Base-by-base conservation (phyloP, 2,113 vertebrate genomes). In the Puffinus mauretanicus region DNA sequence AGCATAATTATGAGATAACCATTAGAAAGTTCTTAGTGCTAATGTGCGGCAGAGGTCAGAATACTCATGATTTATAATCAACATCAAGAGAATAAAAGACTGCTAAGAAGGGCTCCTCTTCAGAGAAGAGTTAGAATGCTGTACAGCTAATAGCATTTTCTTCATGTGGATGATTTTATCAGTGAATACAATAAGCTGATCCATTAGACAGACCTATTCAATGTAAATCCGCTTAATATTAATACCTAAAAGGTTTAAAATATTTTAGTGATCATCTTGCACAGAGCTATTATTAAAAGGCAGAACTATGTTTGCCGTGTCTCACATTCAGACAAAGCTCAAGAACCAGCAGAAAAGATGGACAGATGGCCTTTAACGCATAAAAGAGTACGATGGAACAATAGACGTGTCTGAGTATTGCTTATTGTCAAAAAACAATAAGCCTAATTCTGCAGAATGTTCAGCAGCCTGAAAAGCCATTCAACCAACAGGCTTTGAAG, bases 201-300 rank as follows among this genome's bases (percentile, higher is more conserved):
- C 73, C 61, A 93, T 94, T 88, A 93, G 62, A 77, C 67, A 93
- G 87, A 95, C 38, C 46, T 92, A 65, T 93, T 97, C 93, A 95
- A 38, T 85, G 52, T 87, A 93, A 93, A 96, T 95, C 93, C 91
- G 92, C 82, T 95, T 90, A 94, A 92, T 88, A 84, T 79, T 86
- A 94, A 82, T 64, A 75, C 34, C 70, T 85, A 36, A 95, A 95
- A 73, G 61, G 38, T 75, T 96, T 93, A 87, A 95, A 95, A 38
- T 10, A 16, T 51, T 91, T 87, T 17, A 72, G 73, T 55, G 57
- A 79, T 95, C 72, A 24, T 64, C 47, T 89, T 79, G 34, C 49
- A 52, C 14, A 75, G 47, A 58, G 24, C 22, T 82, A 6, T 75
- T 88, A n/a, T 70, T 70, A 77, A 90, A 72, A 93, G 34, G 19